phyloP scores from a whole-genome alignment of 2,797 vertebrate genomes.

The Enteromius paludinosus region DNA sequence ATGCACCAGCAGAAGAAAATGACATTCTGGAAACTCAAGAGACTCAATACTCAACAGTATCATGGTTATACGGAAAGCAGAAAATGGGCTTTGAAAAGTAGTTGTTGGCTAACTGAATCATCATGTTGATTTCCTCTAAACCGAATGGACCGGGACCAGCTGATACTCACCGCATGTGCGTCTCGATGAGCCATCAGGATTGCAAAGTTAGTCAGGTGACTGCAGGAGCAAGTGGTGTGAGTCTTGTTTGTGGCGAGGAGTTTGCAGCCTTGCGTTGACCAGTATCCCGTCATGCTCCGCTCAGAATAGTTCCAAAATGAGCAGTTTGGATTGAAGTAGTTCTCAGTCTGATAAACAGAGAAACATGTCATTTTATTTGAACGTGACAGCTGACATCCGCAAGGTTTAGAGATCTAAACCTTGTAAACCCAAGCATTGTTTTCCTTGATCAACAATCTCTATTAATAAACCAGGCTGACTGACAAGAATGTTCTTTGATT shows the following conservation, averaged over 20 bases:
- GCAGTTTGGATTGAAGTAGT: constrained; percentile 99
- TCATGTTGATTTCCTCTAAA: neutral
- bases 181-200: constrained; percentile 97
- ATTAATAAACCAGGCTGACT: neutral
- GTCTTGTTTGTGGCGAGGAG: constrained; percentile 95
- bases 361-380: constrained; percentile 12
- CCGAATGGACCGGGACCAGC: neutral
- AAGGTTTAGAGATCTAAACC: neutral
- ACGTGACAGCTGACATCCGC: neutral
- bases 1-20: neutral
- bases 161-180: constrained; percentile 82
- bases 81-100: neutral
- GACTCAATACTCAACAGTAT: neutral
- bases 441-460: neutral
- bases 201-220: constrained; percentile 98
- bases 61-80: neutral
- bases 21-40: neutral
- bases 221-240: constrained; percentile 97
- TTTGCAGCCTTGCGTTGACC: constrained; percentile 98
- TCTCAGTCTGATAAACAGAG: constrained; percentile 84
- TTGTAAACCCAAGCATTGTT: neutral
- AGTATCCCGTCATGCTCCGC: constrained; percentile 98
- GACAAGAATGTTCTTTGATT: neutral
- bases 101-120: neutral
- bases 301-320: constrained; percentile 99